Conservation (phyloP, 2,888 invertebrate species). For the Lamproptera curius region DNA sequence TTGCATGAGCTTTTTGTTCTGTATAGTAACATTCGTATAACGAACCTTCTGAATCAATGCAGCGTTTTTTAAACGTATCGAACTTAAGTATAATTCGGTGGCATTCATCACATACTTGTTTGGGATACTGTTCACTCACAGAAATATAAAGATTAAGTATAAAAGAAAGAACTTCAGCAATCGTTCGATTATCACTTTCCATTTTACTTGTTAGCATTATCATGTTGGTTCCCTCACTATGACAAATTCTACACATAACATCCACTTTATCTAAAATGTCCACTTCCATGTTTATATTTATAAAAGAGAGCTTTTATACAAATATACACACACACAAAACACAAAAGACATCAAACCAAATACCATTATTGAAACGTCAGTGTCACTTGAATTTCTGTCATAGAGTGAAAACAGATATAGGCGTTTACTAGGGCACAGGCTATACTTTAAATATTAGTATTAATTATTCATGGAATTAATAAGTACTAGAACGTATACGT, state of each 20-base stretch:
- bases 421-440: no score
- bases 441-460: no score
- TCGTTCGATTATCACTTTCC: slow-evolving; percentile 38
- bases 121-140: slow-evolving; percentile 46
- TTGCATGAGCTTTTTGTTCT: slow-evolving; percentile 18
- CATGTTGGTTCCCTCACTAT: slow-evolving; percentile 41
- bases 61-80: slow-evolving; percentile 56
- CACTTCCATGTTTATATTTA: slow-evolving; percentile 1
- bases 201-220: slow-evolving; percentile 45
- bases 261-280: slow-evolving; percentile 9
- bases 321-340: slow-evolving; percentile 6
- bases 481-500: no score
- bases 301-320: no score
- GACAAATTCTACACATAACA: slow-evolving; percentile 54
- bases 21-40: slow-evolving; percentile 38
- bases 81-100: slow-evolving; percentile 45
- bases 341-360: slow-evolving; percentile 6
- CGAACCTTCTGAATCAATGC: slow-evolving; percentile 47
- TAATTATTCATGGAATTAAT: no score
- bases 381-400: no score
- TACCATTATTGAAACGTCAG: no score
- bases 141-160: slow-evolving; percentile 47
- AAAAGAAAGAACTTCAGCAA: slow-evolving; percentile 47
- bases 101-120: slow-evolving; percentile 59
- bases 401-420: no score